phyloP scores from a whole-genome alignment of 30 jellyfish, hydroid and myxozoan genomes.

The Clytia hemisphaerica region DNA sequence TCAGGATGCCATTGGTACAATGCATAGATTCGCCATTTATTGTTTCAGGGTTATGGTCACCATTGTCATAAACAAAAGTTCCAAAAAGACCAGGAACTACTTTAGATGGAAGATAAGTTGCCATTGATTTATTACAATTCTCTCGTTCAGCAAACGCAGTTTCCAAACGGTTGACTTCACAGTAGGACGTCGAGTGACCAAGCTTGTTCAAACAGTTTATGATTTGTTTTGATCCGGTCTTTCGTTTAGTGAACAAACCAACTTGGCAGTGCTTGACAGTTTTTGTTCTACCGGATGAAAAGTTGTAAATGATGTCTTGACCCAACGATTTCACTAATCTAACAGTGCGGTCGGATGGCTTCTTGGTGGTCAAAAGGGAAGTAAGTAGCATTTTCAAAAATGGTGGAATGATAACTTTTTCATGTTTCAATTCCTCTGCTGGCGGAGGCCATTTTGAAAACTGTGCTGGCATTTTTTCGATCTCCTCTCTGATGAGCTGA shows the following conservation, averaged over 20 bases:
- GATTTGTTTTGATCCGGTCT: constrained; percentile 35
- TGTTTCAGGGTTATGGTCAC: constrained; percentile 37
- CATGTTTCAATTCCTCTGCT: constrained; percentile 17
- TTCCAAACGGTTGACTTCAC: constrained; percentile 5
- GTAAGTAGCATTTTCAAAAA: background rate
- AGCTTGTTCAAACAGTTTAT: constrained; percentile 24
- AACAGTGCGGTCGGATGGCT: background rate
- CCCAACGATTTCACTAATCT: constrained; percentile 22
- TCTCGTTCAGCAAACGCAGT: constrained; percentile 21
- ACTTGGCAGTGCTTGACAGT: constrained; percentile 20
- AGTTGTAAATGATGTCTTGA: constrained; percentile 20
- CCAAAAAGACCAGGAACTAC: constrained; percentile 7
- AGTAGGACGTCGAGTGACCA: constrained; percentile 30
- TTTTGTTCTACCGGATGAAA: constrained; percentile 13
- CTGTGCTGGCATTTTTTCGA: background rate
- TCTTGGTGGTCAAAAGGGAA: constrained; percentile 3
- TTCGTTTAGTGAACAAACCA: constrained; percentile 8
- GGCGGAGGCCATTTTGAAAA: constrained; percentile 33
- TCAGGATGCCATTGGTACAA: constrained; percentile 25
- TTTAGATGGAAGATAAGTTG: background rate
- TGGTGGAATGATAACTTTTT: constrained; percentile 20
- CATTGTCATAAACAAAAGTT: constrained; percentile 34
- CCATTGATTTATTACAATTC: background rate
- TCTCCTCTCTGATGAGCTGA: constrained; percentile 16
- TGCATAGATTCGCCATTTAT: constrained; percentile 22